Evolutionary conservation across 2,888 invertebrate species (phyloP).

Genomic region (Chrysolina oricalcia): DNA sequence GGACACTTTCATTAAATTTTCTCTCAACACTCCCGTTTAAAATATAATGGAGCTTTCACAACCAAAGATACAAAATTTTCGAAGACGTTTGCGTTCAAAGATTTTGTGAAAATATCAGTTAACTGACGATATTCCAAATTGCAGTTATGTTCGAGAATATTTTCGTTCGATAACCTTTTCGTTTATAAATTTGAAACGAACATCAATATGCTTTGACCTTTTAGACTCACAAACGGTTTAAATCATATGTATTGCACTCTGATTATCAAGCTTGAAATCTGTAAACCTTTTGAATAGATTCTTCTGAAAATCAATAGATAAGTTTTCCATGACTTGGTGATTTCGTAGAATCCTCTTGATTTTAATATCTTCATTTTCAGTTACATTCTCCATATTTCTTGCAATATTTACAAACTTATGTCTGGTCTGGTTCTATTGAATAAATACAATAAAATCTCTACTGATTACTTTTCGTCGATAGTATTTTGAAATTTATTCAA

Average conservation of each 20-base stretch:
- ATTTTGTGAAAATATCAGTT: conserved; percentile 1
- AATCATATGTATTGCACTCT: no score
- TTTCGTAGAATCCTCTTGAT: not conserved
- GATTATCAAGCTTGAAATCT: no score
- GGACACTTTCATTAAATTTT: no score
- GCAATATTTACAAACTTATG: not conserved
- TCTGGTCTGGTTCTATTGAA: not conserved
- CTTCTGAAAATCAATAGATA: conserved; percentile 42
- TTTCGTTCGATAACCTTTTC: conserved; percentile 8
- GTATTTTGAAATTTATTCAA: not conserved
- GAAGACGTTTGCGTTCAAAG: not conserved
- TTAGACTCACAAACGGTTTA: no score
- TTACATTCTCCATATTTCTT: not conserved
- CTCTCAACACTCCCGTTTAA: no score
- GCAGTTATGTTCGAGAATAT: no score
- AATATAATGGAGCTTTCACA: no score
- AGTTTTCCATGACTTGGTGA: not conserved
- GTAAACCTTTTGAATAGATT: not conserved
- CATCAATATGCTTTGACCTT: no score
- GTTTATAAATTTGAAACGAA: not conserved
- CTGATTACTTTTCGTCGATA: not conserved
- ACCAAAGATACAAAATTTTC: no score
- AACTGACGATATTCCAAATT: not conserved
- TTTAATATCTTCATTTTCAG: not conserved
- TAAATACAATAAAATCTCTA: not conserved